Evolutionary conservation across 2,888 invertebrate genomes (phyloP).

Genomic region (Lypha dubia): DNA sequence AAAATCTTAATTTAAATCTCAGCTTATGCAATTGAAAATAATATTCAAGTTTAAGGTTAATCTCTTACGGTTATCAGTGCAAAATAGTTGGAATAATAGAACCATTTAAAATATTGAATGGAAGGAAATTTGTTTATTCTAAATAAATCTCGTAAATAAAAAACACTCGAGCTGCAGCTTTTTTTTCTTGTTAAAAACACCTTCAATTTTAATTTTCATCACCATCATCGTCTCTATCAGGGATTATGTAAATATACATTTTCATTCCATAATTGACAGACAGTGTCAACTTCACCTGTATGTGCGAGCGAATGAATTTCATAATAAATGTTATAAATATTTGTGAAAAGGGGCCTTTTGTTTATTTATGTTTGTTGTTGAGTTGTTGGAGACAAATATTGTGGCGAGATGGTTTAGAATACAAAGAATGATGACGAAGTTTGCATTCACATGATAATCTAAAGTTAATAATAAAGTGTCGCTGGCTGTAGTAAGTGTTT

Average conservation of each 20-base stretch:
- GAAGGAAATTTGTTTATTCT: neutral
- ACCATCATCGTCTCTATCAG: conserved; percentile 32
- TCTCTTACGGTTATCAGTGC: conserved; percentile 46
- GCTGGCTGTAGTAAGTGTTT: conserved; percentile 29
- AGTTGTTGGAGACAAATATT: neutral
- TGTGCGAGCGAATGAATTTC: neutral
- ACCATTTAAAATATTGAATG: conserved; percentile 35
- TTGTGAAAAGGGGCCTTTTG: conserved; percentile 41
- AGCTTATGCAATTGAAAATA: neutral
- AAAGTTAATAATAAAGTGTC: conserved; percentile 55
- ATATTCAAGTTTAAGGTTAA: conserved; percentile 66
- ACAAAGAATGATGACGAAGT: conserved; percentile 18
- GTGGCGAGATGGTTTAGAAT: conserved; percentile 19
- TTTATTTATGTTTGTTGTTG: conserved; percentile 11
- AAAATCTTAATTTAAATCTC: neutral
- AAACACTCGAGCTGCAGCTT: conserved; percentile 40
- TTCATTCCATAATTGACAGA: conserved; percentile 29
- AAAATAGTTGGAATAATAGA: neutral
- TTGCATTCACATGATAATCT: conserved; percentile 45
- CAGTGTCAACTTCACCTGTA: conserved; percentile 25
- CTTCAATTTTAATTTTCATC: conserved; percentile 56
- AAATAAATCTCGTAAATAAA: conserved; percentile 1
- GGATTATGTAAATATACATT: conserved; percentile 45
- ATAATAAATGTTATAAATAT: conserved; percentile 53
- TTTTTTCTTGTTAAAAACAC: conserved; percentile 37